Evolutionary conservation across 2,113 vertebrate species (phyloP).

Genomic region (Ptyas mucosa): DNA sequence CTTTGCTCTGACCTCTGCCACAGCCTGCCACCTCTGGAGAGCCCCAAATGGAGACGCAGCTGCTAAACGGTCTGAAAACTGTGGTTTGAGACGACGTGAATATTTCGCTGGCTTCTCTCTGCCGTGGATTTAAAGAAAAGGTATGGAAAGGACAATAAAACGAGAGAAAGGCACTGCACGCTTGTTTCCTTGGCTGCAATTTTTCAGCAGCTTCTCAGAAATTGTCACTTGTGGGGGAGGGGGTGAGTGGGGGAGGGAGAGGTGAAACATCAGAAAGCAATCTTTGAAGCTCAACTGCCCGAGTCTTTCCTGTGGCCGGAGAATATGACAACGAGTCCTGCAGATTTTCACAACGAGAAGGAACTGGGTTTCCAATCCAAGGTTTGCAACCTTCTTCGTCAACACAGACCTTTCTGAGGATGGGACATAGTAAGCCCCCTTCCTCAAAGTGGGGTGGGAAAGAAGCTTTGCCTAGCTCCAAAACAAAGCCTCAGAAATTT

Average conservation of each 20-base stretch:
- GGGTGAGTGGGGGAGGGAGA: too few relatives aligned
- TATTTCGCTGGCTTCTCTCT: background rate
- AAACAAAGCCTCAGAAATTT: background rate
- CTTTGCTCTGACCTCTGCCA: background rate
- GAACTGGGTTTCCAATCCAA: background rate
- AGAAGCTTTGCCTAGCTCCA: background rate
- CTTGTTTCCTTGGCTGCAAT: too few relatives aligned
- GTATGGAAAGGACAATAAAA: background rate
- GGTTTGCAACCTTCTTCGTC: background rate
- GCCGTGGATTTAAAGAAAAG: background rate
- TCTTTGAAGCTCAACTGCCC: background rate
- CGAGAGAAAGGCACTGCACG: background rate
- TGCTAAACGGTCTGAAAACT: background rate
- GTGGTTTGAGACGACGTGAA: too few relatives aligned
- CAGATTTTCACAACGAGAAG: background rate
- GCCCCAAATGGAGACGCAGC: background rate
- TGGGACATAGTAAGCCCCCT: background rate
- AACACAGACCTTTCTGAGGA: background rate
- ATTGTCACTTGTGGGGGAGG: background rate
- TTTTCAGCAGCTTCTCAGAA: conserved; percentile 12
- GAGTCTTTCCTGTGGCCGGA: background rate
- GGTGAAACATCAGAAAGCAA: background rate
- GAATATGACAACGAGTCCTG: background rate
- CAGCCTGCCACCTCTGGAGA: background rate
- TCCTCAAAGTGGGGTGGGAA: too few relatives aligned